Evolutionary conservation across 2,797 vertebrate genomes (phyloP), one percentile per base, ranked within the genome.

Genomic region (Rallus crepitans): DNA sequence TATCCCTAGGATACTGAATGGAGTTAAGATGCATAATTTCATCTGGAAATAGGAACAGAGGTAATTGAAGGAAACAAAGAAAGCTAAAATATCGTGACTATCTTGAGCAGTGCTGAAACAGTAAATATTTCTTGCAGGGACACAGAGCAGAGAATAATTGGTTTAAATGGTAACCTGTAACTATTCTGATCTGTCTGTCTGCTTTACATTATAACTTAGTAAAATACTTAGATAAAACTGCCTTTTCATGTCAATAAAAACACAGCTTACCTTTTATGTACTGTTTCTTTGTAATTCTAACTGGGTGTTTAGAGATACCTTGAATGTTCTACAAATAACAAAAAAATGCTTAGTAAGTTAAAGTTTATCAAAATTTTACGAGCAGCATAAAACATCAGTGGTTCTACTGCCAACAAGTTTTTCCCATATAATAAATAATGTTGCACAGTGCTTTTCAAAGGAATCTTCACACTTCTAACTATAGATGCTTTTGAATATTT

Each of bases 311-410:
- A 39, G 99, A 99, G 89, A 99, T 98, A 48, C 99, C 99, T 97
- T 99, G 99, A 96, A 99, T 99, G 91, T 99, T 99, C 99, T 99
- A 96, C 75, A 96, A 97, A 91, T 64, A 81, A 72, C 24, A 81
- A 73, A 91, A 85, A 95, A 82, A 95, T 18, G 2, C 25, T 82
- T 52, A 70, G 87, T 78, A 92, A 88, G 45, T 78, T n/a, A 52
- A 93, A 94, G 25, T 80, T 70, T 37, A 76, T 35, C 33, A 75
- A 75, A 93, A 70, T 28, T 50, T 84, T 72, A 76, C 30, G 79
- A 90, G 11, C 35, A 84, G 37, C 28, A 84, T 24, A 78, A 75
- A 89, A 57, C 8, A 31, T 73, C 31, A 45, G n/a, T 45, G 15
- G 69, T 56, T 59, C 7, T 53, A 79, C 50, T 5, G 31, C 6